These are phyloP conservation scores for Hirtodrosophila trivittata DNA, from an alignment of 2,888 invertebrate species.

Conservation along the genomic window DNA sequence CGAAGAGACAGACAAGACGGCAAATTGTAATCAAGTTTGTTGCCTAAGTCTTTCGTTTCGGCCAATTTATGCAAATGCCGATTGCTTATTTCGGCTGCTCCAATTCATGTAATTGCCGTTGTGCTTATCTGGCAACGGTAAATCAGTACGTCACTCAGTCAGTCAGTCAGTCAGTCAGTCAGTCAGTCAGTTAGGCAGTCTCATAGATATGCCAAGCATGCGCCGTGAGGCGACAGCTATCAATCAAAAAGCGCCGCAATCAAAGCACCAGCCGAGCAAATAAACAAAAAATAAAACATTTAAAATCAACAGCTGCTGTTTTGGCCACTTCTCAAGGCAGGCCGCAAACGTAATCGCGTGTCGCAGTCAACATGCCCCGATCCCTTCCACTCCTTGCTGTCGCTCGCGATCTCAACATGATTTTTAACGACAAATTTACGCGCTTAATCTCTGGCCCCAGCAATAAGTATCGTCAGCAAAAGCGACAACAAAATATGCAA, in stretches of 20 bases:
- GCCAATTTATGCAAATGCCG: slow-evolving; percentile 71
- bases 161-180: slow-evolving; percentile 9
- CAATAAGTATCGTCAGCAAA: slow-evolving; percentile 52
- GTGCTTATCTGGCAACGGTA: slow-evolving; percentile 68
- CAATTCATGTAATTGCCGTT: slow-evolving; percentile 71
- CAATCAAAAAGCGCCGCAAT: slow-evolving; percentile 69
- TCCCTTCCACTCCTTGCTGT: background rate
- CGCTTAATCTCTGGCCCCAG: slow-evolving; percentile 68
- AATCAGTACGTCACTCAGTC: slow-evolving; percentile 68
- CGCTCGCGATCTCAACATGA: slow-evolving; percentile 60
- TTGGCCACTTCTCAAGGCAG: slow-evolving; percentile 18
- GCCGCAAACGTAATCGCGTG: slow-evolving; percentile 46
- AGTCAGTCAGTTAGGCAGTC: slow-evolving; percentile 30
- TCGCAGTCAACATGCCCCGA: slow-evolving; percentile 24
- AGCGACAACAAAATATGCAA: slow-evolving; percentile 71
- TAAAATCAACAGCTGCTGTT: slow-evolving; percentile 59
- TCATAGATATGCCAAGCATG: slow-evolving; percentile 69
- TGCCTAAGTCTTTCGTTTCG: slow-evolving; percentile 65
- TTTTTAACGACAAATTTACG: slow-evolving; percentile 79
- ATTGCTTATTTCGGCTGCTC: slow-evolving; percentile 58
- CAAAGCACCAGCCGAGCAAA: slow-evolving; percentile 39
- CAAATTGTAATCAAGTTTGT: slow-evolving; percentile 62
- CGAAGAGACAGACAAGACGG: slow-evolving; percentile 9
- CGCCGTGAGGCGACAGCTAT: slow-evolving; percentile 75
- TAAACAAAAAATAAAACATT: slow-evolving; percentile 25